These are phyloP conservation scores for Diploptera punctata DNA, from an alignment of 2,888 invertebrate genomes.

Conservation along the genomic window DNA sequence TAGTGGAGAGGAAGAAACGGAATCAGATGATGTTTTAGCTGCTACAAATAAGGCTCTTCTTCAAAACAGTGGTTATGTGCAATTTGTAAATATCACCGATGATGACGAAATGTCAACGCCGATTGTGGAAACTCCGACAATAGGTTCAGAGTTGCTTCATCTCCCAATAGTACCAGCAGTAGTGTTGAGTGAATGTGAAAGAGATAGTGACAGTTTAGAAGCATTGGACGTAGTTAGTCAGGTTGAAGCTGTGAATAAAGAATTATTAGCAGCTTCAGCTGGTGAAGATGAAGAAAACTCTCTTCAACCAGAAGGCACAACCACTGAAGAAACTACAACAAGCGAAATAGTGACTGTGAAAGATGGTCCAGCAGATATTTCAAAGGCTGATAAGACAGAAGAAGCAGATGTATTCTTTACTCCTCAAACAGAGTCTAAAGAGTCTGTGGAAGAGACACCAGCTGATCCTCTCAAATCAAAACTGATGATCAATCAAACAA, in stretches of 20 bases:
- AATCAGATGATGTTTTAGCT: slow-evolving; percentile 64
- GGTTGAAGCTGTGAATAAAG: slow-evolving; percentile 40
- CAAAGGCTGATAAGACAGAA: background rate
- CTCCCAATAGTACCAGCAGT: slow-evolving; percentile 44
- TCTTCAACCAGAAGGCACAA: slow-evolving; percentile 61
- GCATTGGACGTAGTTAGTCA: slow-evolving; percentile 29
- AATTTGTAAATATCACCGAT: slow-evolving; percentile 64
- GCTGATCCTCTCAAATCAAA: too few relatives aligned
- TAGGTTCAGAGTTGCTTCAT: slow-evolving; percentile 11
- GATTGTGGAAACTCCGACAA: slow-evolving; percentile 52
- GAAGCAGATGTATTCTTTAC: too few relatives aligned
- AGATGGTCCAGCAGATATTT: slow-evolving; percentile 57
- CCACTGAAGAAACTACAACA: slow-evolving; percentile 64
- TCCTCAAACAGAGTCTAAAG: too few relatives aligned
- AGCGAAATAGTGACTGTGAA: slow-evolving; percentile 47
- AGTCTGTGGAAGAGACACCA: too few relatives aligned
- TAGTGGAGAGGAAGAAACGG: slow-evolving; percentile 76
- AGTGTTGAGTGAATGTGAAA: slow-evolving; percentile 37
- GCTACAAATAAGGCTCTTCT: slow-evolving; percentile 60
- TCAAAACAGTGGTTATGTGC: slow-evolving; percentile 70
- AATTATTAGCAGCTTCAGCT: slow-evolving; percentile 29
- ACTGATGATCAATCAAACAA: slow-evolving; percentile 47
- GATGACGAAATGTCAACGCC: slow-evolving; percentile 56
- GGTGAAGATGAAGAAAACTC: slow-evolving; percentile 62
- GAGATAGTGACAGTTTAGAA: slow-evolving; percentile 39